Percentiles rank a stretch among this genome's conserved stretches.
Evolutionary conservation across 2,888 invertebrate genomes (phyloP).

Genomic region (Drosophila hamatofila): DNA sequence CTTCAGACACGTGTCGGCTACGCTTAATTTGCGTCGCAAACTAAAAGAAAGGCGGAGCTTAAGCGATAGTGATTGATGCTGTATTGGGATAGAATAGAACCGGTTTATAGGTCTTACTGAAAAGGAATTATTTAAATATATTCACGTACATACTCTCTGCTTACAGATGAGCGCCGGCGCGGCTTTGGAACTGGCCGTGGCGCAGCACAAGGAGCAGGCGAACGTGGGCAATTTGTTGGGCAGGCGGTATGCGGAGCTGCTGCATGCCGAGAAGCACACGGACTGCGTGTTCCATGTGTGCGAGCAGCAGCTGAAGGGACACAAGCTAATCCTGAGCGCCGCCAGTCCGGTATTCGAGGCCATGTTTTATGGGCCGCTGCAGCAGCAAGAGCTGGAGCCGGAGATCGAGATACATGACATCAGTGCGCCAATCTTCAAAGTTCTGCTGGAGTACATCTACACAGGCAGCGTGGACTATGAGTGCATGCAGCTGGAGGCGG

Average conservation of each 20-base stretch:
- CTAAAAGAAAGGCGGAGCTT: slow-evolving; percentile 43
- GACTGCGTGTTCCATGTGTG: slow-evolving; percentile 84
- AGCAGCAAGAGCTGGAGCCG: slow-evolving; percentile 85
- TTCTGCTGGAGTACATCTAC: slow-evolving; percentile 84
- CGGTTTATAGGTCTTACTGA: slow-evolving; percentile 44
- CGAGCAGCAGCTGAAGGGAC: slow-evolving; percentile 88
- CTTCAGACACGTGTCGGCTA: slow-evolving; percentile 12
- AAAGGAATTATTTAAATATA: not conserved
- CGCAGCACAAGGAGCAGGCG: slow-evolving; percentile 60
- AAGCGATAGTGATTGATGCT: slow-evolving; percentile 35
- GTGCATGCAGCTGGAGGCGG: slow-evolving; percentile 75
- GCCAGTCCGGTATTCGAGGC: slow-evolving; percentile 95
- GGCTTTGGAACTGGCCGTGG: slow-evolving; percentile 53
- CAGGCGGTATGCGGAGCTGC: slow-evolving; percentile 81
- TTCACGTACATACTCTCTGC: slow-evolving; percentile 2
- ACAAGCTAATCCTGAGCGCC: slow-evolving; percentile 92
- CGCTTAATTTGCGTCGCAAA: slow-evolving; percentile 40
- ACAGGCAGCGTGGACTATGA: slow-evolving; percentile 79
- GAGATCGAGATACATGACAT: slow-evolving; percentile 86
- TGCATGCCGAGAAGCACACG: slow-evolving; percentile 81
- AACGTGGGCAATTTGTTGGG: slow-evolving; percentile 62
- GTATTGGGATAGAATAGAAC: slow-evolving; percentile 18
- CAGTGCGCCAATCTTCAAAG: slow-evolving; percentile 84
- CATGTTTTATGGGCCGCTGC: slow-evolving; percentile 92
- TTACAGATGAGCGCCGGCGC: slow-evolving; percentile 53